Percentiles rank a stretch among this genome's conserved stretches.
These are phyloP conservation scores for Xerus rutilus DNA, from an alignment of 2,797 vertebrate genomes.

Conservation along the genomic window DNA sequence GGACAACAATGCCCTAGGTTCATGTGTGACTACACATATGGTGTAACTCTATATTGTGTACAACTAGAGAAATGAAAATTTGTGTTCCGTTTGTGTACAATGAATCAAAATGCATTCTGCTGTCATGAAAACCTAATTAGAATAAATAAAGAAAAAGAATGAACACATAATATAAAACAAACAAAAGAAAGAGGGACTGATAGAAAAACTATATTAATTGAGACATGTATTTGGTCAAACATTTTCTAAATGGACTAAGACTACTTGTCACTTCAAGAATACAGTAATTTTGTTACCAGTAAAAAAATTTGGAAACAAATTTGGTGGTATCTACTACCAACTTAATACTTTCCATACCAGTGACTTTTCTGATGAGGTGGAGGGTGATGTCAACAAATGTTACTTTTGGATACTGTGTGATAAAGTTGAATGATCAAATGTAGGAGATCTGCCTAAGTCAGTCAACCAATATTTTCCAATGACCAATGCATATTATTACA, in stretches of 20 bases:
- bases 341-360: background rate
- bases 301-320: background rate
- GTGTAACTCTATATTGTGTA: too few relatives aligned
- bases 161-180: too few relatives aligned
- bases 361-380: background rate
- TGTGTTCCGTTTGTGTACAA: too few relatives aligned
- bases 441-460: background rate
- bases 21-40: too few relatives aligned
- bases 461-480: background rate
- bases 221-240: background rate
- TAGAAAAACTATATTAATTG: background rate
- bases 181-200: background rate
- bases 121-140: too few relatives aligned
- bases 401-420: background rate
- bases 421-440: background rate
- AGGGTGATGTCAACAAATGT: background rate
- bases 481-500: background rate
- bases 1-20: too few relatives aligned
- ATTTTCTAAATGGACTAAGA: background rate
- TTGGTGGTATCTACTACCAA: background rate
- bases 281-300: background rate
- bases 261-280: background rate
- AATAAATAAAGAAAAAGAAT: too few relatives aligned
- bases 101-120: too few relatives aligned
- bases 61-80: too few relatives aligned